Percentiles rank a stretch among this genome's conserved stretches.
Evolutionary conservation across 2,888 invertebrate species (phyloP).

Genomic region (Chaetogeoica ovagalla): DNA sequence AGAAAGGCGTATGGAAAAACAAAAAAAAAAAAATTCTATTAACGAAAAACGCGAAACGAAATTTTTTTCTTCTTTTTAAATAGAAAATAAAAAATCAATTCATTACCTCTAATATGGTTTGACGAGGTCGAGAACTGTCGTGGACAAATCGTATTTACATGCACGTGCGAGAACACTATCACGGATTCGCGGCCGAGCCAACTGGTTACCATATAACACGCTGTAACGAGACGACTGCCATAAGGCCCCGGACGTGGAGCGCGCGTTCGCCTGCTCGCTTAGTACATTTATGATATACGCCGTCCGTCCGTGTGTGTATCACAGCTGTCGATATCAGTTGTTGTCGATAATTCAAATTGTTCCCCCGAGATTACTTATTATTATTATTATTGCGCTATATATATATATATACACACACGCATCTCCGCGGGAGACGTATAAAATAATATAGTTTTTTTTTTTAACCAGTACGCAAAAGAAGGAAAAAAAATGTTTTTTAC

Average conservation of each 20-base stretch:
- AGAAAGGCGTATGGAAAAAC: no score
- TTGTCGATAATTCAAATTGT: conserved; percentile 49
- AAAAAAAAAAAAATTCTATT: no score
- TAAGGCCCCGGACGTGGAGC: not conserved
- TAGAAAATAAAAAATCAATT: not conserved
- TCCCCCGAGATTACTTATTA: conserved; percentile 44
- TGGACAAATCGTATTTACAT: conserved; percentile 34
- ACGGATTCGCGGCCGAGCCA: conserved; percentile 41
- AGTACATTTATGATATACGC: no score
- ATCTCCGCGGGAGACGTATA: conserved; percentile 40
- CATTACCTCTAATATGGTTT: conserved; percentile 36
- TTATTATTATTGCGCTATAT: no score
- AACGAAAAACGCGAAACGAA: no score
- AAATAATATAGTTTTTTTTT: not conserved
- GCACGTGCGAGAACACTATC: conserved; percentile 29
- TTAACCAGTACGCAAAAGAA: conserved; percentile 4
- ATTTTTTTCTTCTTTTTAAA: no score
- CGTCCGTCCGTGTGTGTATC: not conserved
- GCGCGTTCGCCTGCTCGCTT: conserved; percentile 5
- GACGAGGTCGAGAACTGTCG: conserved; percentile 29
- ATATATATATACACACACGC: not conserved
- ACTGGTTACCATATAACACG: conserved; percentile 49
- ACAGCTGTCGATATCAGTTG: conserved; percentile 45
- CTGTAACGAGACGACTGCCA: conserved; percentile 48
- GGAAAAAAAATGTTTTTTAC: no score